Base-by-base conservation (phyloP, 2,113 vertebrate genomes). In the Scomber japonicus region DNA sequence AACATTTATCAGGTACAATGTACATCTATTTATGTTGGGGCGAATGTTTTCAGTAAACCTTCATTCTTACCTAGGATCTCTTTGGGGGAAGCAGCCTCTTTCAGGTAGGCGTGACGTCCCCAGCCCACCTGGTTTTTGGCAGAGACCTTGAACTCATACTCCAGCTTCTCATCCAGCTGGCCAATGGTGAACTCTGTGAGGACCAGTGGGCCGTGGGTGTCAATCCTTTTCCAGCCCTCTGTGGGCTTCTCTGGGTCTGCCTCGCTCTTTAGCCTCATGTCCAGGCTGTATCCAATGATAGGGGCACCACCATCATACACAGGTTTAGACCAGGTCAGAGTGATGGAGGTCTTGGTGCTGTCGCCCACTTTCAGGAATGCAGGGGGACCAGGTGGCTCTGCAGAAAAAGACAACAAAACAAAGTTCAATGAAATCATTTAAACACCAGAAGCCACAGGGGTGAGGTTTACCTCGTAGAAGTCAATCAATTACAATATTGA, bases 311-410 rank as follows among this genome's bases (percentile, higher is more conserved):
- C 98, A 80, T 99, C 98, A 10, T 98, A 99, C 17, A 99, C 95
- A 1, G 98, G 98, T 87, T 97, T 99, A 66, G 94, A 95, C 98
- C 98, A 99, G 49, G 92, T 88, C 71, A 99, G 96, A 2, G 97
- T 97, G 87, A 99, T 94, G 17, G 97, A 97, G 62, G 81, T 96
- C 90, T 95, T 99, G 81, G 97, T 99, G 91, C 97, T 99, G 87
- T 99, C 98, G 54, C 95, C 94, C 71, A 99, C 97, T 90, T 97
- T 99, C 76, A 99, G 87, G 77, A 94, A 91, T 61, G 94, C 97
- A 82, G 98, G 98, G 83, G 98, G 98, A 75, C 98, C 98, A 86
- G 98, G 98, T 64, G 97, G 97, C 91, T 99, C 98, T 99, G 94
- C 50, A 94, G 92, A 46, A 17, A 31, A 11, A 76, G 31, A 77